Evolutionary conservation across 2,797 vertebrate species (phyloP).

Genomic region (Clarias platycephalus): DNA sequence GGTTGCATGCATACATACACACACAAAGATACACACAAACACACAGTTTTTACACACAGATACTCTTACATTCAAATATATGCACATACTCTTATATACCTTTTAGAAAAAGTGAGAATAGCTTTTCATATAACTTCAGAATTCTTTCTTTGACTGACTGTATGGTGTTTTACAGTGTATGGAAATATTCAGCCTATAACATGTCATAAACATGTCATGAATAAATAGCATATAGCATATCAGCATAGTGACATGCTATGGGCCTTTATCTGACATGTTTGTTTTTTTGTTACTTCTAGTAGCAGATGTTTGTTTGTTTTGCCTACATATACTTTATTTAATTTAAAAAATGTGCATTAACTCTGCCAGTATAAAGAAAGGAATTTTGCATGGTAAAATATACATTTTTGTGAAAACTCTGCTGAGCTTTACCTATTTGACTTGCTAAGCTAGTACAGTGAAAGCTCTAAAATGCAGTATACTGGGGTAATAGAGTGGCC

Average conservation of each 20-base stretch:
- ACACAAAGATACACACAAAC: not conserved
- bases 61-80: not conserved
- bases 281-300: not conserved
- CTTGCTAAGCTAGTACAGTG: not conserved
- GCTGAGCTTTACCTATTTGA: not conserved
- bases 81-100: not conserved
- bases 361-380: not conserved
- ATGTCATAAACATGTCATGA: not conserved
- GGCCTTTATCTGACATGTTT: not conserved
- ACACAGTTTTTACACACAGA: not conserved
- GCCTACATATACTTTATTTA: not conserved
- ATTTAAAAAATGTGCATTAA: not conserved
- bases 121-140: not conserved
- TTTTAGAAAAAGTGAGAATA: not conserved
- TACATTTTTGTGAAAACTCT: not conserved
- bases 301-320: not conserved
- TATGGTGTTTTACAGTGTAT: not conserved
- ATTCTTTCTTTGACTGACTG: not conserved
- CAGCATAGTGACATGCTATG: not conserved
- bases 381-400: not conserved
- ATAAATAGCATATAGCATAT: not conserved
- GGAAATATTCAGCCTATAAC: not conserved
- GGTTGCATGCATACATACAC: conserved; percentile 2
- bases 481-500: not conserved
- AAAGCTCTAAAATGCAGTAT: not conserved